Conservation (phyloP, 2,888 invertebrate genomes). For the Plagodis pulveraria region DNA sequence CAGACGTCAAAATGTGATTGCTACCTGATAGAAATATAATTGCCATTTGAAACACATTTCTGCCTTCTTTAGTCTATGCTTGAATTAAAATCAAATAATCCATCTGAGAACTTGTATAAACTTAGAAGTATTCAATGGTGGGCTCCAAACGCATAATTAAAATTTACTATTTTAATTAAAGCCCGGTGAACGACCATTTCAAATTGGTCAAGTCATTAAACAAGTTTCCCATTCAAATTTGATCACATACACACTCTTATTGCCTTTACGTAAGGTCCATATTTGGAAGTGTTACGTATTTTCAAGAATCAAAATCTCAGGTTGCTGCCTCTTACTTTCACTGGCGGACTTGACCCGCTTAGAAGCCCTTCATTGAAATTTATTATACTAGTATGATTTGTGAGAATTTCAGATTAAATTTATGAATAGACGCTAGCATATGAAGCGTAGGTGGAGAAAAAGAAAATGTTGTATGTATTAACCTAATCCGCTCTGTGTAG, state of each 20-base stretch:
- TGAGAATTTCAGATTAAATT: slow-evolving; percentile 36
- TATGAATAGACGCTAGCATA: slow-evolving; percentile 33
- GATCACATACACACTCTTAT: slow-evolving; percentile 17
- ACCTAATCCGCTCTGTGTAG: background rate
- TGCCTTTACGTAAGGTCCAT: slow-evolving; percentile 24
- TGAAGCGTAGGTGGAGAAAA: slow-evolving; percentile 29
- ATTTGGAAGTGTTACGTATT: slow-evolving; percentile 15
- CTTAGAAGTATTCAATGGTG: slow-evolving; percentile 9
- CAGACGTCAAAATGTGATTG: too few species aligned
- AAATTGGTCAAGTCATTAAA: slow-evolving; percentile 29
- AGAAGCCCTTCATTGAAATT: slow-evolving; percentile 54
- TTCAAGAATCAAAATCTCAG: slow-evolving; percentile 15
- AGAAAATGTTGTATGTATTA: background rate
- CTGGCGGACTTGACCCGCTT: slow-evolving; percentile 59
- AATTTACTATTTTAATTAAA: slow-evolving; percentile 28
- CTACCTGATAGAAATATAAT: too few species aligned
- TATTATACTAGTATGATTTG: slow-evolving; percentile 39
- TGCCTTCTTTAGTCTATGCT: too few species aligned
- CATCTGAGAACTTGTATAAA: too few species aligned
- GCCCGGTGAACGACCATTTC: slow-evolving; percentile 27
- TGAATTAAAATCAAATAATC: too few species aligned
- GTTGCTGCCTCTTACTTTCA: slow-evolving; percentile 57
- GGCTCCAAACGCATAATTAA: slow-evolving; percentile 19
- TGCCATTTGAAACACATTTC: too few species aligned
- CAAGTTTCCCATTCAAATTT: slow-evolving; percentile 13